Percentiles rank a stretch among this genome's conserved stretches.
phyloP scores from a whole-genome alignment of 30 jellyfish, hydroid and myxozoan genomes.

The Aurelia aurita complex sp. Pacific region DNA sequence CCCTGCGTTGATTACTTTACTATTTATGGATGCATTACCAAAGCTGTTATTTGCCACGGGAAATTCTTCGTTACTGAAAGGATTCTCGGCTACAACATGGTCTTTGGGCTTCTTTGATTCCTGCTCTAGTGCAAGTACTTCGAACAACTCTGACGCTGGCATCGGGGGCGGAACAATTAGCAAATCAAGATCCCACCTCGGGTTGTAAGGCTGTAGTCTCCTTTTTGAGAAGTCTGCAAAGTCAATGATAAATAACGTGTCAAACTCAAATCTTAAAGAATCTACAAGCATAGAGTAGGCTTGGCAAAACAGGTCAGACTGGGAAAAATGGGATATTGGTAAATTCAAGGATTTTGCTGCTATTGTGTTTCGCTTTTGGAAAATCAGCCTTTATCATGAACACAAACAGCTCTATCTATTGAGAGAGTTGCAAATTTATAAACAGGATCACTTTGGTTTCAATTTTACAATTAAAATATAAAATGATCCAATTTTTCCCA shows the following conservation, averaged over 20 bases:
- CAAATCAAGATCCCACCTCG: constrained; percentile 87
- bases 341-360: too few species aligned
- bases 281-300: background rate
- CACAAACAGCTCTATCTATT: too few species aligned
- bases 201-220: constrained; percentile 86
- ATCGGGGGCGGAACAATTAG: constrained; percentile 93
- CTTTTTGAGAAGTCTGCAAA: constrained; percentile 79
- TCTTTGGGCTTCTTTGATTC: constrained; percentile 7
- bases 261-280: background rate
- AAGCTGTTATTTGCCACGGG: background rate
- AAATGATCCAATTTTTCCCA: too few species aligned
- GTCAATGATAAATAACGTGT: too few species aligned
- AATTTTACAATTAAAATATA: too few species aligned
- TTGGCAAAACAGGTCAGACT: too few species aligned
- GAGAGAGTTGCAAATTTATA: too few species aligned
- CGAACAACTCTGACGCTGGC: constrained; percentile 85
- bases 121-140: constrained; percentile 54
- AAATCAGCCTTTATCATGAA: too few species aligned
- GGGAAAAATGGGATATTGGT: too few species aligned
- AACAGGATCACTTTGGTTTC: too few species aligned
- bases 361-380: too few species aligned
- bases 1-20: constrained; percentile 66
- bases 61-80: background rate
- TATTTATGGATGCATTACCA: constrained; percentile 18
- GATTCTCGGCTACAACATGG: background rate